Evolutionary conservation across 2,888 invertebrate genomes (phyloP).

Genomic region (Uloborus plumipes): DNA sequence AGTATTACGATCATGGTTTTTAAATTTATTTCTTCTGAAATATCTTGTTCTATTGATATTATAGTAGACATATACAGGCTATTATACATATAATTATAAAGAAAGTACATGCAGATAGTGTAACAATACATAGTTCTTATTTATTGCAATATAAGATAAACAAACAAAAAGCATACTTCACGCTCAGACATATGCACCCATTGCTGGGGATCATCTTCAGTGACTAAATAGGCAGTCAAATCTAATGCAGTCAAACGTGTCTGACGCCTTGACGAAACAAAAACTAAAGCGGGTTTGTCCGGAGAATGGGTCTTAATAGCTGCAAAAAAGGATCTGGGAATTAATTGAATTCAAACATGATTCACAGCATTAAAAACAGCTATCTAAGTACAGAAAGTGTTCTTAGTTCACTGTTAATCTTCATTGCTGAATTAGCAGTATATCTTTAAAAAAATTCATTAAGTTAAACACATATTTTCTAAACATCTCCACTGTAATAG

Average conservation of each 20-base stretch:
- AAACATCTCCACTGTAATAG: too few species aligned
- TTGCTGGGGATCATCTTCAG: slow-evolving; percentile 92
- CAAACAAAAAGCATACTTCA: slow-evolving; percentile 75
- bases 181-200: slow-evolving; percentile 90
- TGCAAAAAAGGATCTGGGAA: slow-evolving; percentile 65
- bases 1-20: too few species aligned
- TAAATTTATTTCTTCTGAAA: too few species aligned
- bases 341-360: not conserved
- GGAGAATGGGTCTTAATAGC: slow-evolving; percentile 93
- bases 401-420: not conserved
- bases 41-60: too few species aligned
- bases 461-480: too few species aligned
- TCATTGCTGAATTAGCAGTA: not conserved
- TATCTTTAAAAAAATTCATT: not conserved
- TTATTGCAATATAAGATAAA: too few species aligned
- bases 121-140: too few species aligned
- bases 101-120: too few species aligned
- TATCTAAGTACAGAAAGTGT: not conserved
- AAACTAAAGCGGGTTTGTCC: slow-evolving; percentile 89
- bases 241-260: slow-evolving; percentile 96
- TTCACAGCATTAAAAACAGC: not conserved
- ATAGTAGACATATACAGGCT: too few species aligned
- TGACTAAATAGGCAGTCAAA: slow-evolving; percentile 89
- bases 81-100: too few species aligned
- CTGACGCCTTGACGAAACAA: slow-evolving; percentile 96